A percentile compares a stretch with the other conserved stretches of the same genome.
Evolutionary conservation across 2,888 invertebrate species (phyloP).

Genomic region (Cantharis lateralis): DNA sequence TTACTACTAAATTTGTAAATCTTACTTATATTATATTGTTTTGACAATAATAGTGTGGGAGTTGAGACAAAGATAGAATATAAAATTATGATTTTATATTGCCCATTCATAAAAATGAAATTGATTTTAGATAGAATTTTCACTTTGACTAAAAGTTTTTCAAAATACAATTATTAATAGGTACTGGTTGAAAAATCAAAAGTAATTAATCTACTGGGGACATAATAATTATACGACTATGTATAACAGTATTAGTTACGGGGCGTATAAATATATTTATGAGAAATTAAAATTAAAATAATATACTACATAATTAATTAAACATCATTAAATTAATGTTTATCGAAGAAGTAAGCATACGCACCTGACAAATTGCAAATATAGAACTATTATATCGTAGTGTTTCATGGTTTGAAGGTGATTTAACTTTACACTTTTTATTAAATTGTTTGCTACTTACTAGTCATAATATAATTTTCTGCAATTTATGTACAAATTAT

Average conservation of each 20-base stretch:
- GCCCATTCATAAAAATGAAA: too few species aligned
- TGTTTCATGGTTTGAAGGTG: not conserved
- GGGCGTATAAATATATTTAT: not conserved
- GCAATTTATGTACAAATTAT: not conserved
- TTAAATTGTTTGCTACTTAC: not conserved
- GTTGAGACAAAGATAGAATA: not conserved
- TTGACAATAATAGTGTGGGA: not conserved
- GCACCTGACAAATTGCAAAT: not conserved
- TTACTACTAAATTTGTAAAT: not conserved
- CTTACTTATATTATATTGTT: not conserved
- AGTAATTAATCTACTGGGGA: not conserved
- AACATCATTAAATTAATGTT: not conserved
- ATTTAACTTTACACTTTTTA: not conserved
- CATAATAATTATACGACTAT: not conserved
- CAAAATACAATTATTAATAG: not conserved
- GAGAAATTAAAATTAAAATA: not conserved
- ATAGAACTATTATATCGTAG: not conserved
- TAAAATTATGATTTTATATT: not conserved
- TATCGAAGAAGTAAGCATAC: not conserved
- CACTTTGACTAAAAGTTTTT: too few species aligned
- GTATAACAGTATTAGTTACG: not conserved
- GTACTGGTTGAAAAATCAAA: not conserved
- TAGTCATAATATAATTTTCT: not conserved
- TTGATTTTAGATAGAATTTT: too few species aligned
- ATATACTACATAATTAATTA: not conserved